Evolutionary conservation across 2,888 invertebrate species (phyloP), one percentile per base, ranked within the genome.

Genomic region (Orthosia incerta): DNA sequence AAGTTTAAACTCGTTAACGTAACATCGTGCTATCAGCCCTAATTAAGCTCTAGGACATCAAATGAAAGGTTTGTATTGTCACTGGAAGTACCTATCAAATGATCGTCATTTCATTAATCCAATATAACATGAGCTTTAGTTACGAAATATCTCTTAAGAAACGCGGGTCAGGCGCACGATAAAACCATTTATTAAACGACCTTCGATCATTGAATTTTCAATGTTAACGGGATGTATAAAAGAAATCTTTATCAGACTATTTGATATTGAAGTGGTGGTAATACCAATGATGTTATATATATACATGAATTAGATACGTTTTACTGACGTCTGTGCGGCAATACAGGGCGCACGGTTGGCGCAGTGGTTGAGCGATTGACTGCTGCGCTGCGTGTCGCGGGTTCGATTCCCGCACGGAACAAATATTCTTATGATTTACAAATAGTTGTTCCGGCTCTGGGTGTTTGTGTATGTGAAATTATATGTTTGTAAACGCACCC

Each of bases 31-130:
- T 45, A 65, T 13, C 70, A 20, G 26, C 53, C 68, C 46, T 62
- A 63, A 82, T 74, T 82, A 82, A 66, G 20, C 59, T 79, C 79
- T 79, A 79, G 73, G 75, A 71, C 79, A 67, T 45, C 55, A 59
- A 74, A 80, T 66, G 74, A 82, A 67, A 72, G 72, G 72, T 71
- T 65, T 1, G 4, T n/a, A 57, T 71, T 69, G 79, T 64, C 65
- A 64, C 61, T 70, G 26, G n/a, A 4, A 16, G 64, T 39, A 39
- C 39, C 39, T 50, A 55, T 71, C 56, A 69, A 79, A 71, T 57
- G 74, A 65, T 64, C 16, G 60, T 61, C 64, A 70, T 59, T 60
- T 62, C 67, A 71, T 73, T 65, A 53, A n/a, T 11, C 67, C 74
- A 79, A 51, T 62, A 15, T 72, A 74, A 72, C 20, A 48, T 66